These are phyloP conservation scores for Oconnorella tubifera DNA, from an alignment of 2,888 invertebrate species.

Conservation along the genomic window DNA sequence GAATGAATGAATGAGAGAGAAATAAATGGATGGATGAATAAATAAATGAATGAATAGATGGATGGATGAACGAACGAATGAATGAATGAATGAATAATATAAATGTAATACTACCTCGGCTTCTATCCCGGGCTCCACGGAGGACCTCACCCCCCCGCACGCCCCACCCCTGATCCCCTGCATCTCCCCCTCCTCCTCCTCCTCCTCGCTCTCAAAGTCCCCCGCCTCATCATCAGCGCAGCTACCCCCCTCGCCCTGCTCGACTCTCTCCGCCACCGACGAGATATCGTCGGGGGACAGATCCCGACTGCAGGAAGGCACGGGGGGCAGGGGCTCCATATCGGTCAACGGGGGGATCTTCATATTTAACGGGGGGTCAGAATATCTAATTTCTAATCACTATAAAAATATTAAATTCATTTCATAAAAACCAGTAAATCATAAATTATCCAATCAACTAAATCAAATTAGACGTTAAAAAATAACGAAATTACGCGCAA, in stretches of 20 bases:
- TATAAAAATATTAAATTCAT: too few species aligned
- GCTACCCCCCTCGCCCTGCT: neutral
- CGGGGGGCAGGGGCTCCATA: constrained; percentile 26
- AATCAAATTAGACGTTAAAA: too few species aligned
- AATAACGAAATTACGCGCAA: too few species aligned
- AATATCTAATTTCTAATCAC: neutral
- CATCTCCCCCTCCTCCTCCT: neutral
- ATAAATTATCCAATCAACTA: too few species aligned
- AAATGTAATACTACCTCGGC: neutral
- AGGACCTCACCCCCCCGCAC: neutral
- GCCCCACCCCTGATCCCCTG: neutral
- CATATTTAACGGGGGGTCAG: constrained; percentile 5
- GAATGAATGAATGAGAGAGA: too few species aligned
- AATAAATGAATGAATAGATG: too few species aligned
- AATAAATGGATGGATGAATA: too few species aligned
- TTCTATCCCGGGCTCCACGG: neutral
- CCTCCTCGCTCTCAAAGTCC: neutral
- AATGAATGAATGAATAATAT: too few species aligned
- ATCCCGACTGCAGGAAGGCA: constrained; percentile 12
- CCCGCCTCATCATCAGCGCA: neutral
- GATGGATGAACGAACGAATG: too few species aligned
- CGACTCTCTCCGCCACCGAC: neutral
- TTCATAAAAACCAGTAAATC: too few species aligned
- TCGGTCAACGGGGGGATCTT: constrained; percentile 22
- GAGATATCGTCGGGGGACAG: neutral